Conservation (phyloP, 2,797 vertebrate species). For the Lacerta viridis region DNA sequence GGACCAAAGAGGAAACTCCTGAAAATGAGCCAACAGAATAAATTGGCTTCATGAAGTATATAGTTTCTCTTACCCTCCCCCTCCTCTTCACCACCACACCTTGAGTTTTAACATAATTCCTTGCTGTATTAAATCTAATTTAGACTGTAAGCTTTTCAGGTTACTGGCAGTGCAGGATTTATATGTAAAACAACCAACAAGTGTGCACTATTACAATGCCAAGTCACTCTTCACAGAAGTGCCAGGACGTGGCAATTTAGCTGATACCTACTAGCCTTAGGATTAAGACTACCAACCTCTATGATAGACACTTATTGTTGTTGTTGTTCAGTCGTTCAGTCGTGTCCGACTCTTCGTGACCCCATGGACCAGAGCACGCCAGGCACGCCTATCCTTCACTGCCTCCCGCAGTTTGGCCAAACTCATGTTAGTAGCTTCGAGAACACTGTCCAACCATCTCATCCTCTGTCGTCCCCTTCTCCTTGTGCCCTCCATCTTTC, state of each 20-base stretch:
- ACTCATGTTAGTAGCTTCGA: too few species aligned
- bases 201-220: not conserved
- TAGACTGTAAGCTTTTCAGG: conserved; percentile 36
- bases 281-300: conserved; percentile 4
- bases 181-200: conserved; percentile 22
- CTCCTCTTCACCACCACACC: not conserved
- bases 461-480: too few species aligned
- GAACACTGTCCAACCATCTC: too few species aligned
- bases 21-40: not conserved
- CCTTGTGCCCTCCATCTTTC: too few species aligned
- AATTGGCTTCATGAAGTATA: not conserved
- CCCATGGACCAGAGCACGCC: too few species aligned
- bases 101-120: not conserved
- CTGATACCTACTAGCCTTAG: not conserved
- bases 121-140: conserved; percentile 27
- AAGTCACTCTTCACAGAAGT: not conserved
- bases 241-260: conserved; percentile 10
- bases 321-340: too few species aligned
- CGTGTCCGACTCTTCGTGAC: too few species aligned
- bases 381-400: too few species aligned
- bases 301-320: not conserved
- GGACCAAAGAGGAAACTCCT: not conserved
- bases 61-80: conserved; percentile 3
- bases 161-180: conserved; percentile 2
- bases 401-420: too few species aligned